Base-by-base conservation (phyloP, 1,140 invertebrate genomes). In the Papilio helenus region DNA sequence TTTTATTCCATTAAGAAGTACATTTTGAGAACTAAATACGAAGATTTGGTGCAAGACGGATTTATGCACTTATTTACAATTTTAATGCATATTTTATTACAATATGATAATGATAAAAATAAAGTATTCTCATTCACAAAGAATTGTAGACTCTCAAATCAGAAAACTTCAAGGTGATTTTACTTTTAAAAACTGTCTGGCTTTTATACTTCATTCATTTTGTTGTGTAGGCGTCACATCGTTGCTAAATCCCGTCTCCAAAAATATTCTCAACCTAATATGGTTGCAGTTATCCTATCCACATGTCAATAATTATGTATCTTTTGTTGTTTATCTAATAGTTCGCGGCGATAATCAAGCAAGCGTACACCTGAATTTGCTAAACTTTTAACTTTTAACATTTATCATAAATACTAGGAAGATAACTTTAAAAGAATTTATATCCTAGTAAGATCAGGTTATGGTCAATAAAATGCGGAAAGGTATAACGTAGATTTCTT, bases 401-500 rank as follows among this genome's bases (percentile, higher is more conserved):
- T 29, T 29, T 16, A 18, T 2, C 3, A 65, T 65, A 65, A 2
- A 16, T 34, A 65, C 26, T 16, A 68, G 26, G 26, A 68, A 68
- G 61, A 61, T 68, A 68, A 68, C 23, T 16, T 34, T 34, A 68
- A 34, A 34, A 29, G 12, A 29, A 68, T 68, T 18, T 68, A 29
- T 16, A 68, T 16, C 26, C 61, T 34, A 68, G 23, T 12, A 26
- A 34, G 61, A 68, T 34, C 72, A 73, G 49, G 72, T 46, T 46
- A 49, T n/a, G 46, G 49, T 46, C 39, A 73, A 26, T 49, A 46
- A 65, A 68, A 68, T 68, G 61, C 61, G 61, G 61, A 68, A 68
- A 68, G 61, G 61, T 14, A 26, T 65, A 65, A 12, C 23, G 26
- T 65, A 10, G 26, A 49, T 74, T 74, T 74, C 72, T 74, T 74